Base-by-base conservation (phyloP, 2,797 vertebrate species). In the Sebastes taczanowskii region DNA sequence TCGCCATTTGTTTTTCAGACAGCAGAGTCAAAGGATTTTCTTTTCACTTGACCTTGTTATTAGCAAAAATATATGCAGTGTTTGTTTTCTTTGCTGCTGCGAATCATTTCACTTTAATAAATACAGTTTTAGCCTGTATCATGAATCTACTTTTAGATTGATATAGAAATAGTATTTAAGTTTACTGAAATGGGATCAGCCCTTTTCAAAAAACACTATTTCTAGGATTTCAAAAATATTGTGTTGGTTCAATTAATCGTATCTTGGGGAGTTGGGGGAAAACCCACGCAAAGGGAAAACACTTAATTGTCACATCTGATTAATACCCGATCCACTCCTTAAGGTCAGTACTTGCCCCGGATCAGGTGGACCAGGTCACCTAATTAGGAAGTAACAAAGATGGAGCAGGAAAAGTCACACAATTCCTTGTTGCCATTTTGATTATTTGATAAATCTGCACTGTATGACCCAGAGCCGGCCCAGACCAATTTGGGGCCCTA, bases 1-100 rank as follows among this genome's bases (percentile, higher is more conserved):
- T 52, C 9, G 29, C 46, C 63, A 53, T 83, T 91, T 78, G 75
- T 86, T 78, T 79, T 69, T 66, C 59, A 81, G 65, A 75, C 63
- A 61, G 77, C 3, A 1, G 71, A 1, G 71, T 66, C 74, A 75
- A 61, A 77, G 38, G 27, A 52, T 65, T 75, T 87, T 66, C 20
- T 49, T 72, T 62, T 68, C 35, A 53, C 18, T 72, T 72, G 82
- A 80, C 77, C 78, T 75, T 74, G 77, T 83, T 71, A 69, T 78
- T 35, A 73, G 25, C 6, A 60, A 88, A 79, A 79, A 84, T 58
- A 71, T 29, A 71, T 74, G 53, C 25, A 30, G 53, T 9, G 3
- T n/a, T 22, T 77, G 42, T 27, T 52, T 29, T 27, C 7, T 30
- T 42, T 60, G 49, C 29, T 30, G 23, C 53, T 52, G 25, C 69